Percentiles rank a stretch among this genome's conserved stretches.
phyloP scores from a whole-genome alignment of 2,113 vertebrate genomes.

The Aegypius monachus region DNA sequence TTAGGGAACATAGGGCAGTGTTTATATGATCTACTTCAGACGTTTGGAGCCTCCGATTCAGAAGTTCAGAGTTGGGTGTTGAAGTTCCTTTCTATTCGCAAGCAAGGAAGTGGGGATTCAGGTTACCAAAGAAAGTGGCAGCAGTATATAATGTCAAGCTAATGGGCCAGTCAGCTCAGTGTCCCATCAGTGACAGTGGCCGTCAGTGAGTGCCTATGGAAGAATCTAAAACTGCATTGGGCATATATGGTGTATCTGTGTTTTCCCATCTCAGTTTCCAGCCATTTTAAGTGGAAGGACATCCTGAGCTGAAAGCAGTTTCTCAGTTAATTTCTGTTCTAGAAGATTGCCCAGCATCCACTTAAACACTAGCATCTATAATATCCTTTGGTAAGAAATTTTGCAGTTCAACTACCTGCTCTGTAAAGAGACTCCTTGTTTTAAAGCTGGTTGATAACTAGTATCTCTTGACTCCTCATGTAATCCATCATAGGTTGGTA shows the following conservation, averaged over 20 bases:
- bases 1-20: not conserved
- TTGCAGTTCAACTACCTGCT: not conserved
- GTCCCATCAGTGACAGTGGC: not conserved
- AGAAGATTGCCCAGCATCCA: not conserved
- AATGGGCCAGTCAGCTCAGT: not conserved
- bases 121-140: not conserved
- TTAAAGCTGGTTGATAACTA: not conserved
- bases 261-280: not conserved
- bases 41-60: not conserved
- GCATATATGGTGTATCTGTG: not conserved
- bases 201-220: accelerated
- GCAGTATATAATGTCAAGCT: not conserved
- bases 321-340: not conserved
- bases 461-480: not conserved
- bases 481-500: not conserved
- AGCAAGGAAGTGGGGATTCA: not conserved
- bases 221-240: not conserved
- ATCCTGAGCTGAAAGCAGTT: not conserved
- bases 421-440: not conserved
- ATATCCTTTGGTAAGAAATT: not conserved
- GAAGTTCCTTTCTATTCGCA: not conserved
- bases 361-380: not conserved
- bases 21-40: not conserved
- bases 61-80: not conserved
- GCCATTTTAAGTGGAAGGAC: not conserved